Evolutionary conservation across 1,140 invertebrate genomes (phyloP).

Genomic region (Drosophila gunungcola): DNA sequence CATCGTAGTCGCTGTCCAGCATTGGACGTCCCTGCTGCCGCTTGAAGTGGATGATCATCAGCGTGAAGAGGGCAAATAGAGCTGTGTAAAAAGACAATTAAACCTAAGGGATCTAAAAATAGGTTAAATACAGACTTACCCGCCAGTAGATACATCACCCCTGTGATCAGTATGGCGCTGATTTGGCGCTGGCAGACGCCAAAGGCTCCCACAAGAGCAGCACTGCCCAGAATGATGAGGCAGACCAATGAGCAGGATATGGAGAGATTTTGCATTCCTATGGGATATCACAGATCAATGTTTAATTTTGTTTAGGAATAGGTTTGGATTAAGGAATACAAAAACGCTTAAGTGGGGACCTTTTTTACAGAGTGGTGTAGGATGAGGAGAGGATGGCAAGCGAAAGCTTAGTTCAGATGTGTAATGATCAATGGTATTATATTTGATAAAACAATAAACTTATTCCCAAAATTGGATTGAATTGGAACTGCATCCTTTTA

Average conservation of each 20-base stretch:
- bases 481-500: background rate
- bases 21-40: slow-evolving; percentile 89
- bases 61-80: slow-evolving; percentile 93
- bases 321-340: background rate
- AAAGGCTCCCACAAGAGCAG: slow-evolving; percentile 93
- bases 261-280: slow-evolving; percentile 96
- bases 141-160: slow-evolving; percentile 95
- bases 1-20: slow-evolving; percentile 86
- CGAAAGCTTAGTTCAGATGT: background rate
- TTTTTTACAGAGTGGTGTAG: slow-evolving; percentile 6
- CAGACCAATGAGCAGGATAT: slow-evolving; percentile 96
- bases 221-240: slow-evolving; percentile 92
- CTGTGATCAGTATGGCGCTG: slow-evolving; percentile 94
- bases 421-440: background rate
- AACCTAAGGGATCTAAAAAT: background rate
- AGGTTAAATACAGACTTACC: slow-evolving; percentile 86
- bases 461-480: too few relatives aligned
- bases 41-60: slow-evolving; percentile 96
- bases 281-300: background rate
- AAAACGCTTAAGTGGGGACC: background rate
- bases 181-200: slow-evolving; percentile 94
- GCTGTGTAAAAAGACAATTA: slow-evolving; percentile 85
- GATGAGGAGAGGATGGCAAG: background rate
- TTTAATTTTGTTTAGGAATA: background rate
- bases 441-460: too few relatives aligned